phyloP scores from a whole-genome alignment of 2,113 vertebrate species.

The Willisornis vidua region DNA sequence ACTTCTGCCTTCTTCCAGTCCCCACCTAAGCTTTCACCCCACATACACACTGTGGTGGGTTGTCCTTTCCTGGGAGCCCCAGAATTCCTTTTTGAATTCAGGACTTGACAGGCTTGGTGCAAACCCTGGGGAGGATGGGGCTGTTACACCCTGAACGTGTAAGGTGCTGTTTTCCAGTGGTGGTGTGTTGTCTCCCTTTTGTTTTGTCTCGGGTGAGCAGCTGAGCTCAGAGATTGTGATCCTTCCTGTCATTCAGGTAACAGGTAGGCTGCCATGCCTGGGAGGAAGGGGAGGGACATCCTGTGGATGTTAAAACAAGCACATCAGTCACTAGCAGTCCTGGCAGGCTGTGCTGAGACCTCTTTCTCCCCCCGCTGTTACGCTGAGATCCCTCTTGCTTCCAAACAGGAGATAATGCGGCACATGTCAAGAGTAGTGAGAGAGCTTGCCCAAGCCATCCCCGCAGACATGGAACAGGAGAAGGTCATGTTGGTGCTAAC shows the following conservation, averaged over 20 bases:
- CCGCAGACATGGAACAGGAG: conserved; percentile 73
- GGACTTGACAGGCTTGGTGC: background rate
- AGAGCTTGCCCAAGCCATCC: background rate
- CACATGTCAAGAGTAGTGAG: conserved; percentile 66
- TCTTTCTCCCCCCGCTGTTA: background rate
- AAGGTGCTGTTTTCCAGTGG: background rate
- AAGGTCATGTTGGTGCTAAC: conserved; percentile 75
- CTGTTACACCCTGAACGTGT: background rate
- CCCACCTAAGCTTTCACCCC: too few species aligned
- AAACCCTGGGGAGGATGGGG: background rate
- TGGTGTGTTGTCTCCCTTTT: background rate
- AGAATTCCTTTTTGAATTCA: background rate
- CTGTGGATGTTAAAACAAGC: background rate
- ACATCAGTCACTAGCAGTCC: background rate
- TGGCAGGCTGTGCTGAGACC: background rate
- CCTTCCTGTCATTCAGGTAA: background rate
- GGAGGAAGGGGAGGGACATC: background rate
- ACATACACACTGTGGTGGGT: background rate
- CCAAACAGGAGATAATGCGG: conserved; percentile 68
- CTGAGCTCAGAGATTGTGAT: background rate
- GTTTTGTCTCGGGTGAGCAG: background rate
- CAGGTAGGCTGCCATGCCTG: background rate
- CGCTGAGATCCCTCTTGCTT: background rate
- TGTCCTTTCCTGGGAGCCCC: background rate
- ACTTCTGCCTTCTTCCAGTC: background rate